Evolutionary conservation across 2,113 vertebrate genomes (phyloP), one percentile per base, ranked within the genome.

Genomic region (Hipposideros armiger): DNA sequence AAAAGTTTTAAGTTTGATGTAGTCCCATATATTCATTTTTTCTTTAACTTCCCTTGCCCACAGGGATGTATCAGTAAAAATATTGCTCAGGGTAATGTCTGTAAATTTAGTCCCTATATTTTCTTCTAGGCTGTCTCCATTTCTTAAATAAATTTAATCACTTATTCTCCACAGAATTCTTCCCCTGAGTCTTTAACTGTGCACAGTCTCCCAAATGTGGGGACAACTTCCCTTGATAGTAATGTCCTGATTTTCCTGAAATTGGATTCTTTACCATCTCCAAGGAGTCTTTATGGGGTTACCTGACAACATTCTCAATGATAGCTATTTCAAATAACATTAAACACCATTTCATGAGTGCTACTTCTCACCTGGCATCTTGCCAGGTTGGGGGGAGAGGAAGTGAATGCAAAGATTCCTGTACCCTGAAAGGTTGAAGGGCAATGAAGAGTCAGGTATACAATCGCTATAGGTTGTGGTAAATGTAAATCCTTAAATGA

Each of bases 251-350:
- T 91, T 82, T 94, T 82, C 20, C 36, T 90, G 47, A 54, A 90
- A 81, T 73, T 76, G 66, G 40, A 73, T 87, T 94, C 40, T 83
- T 87, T 76, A 52, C n/a, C 15, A 60, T n/a, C 54, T 20, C 42
- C 47, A 72, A 52, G 30, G 45, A 78, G 28, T 42, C 17, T 1
- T 67, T 82, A 24, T 11, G 7, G 10, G 45, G 56, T 93, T 70
- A 87, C 28, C 64, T 66, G 40, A 11, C 66, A 30, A 72, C 14
- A 19, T 72, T 93, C 66, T 87, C 24, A 91, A 70, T 30, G 32
- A 13, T 8, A 81, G 82, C 77, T 87, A 30, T 81, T 92, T 89
- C 40, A 72, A 76, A 84, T 84, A 83, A 92, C 42, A 82, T 52
- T 62, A 66, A 89, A 83, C 54, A 73, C 74, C 7, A 66, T 26